Conservation (phyloP, 2,888 invertebrate genomes). For the Bedellia somnulentella region DNA sequence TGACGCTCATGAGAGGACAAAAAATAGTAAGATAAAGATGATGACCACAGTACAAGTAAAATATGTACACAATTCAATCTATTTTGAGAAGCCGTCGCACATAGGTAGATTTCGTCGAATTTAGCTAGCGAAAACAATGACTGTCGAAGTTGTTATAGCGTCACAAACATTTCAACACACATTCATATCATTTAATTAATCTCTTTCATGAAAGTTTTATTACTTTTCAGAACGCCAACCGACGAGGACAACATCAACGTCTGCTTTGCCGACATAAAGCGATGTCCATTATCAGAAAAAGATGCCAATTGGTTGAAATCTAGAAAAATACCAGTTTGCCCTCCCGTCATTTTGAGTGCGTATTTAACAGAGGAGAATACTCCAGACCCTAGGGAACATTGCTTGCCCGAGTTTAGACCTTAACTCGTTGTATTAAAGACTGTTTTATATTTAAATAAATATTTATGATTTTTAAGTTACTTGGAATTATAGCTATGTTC, state of each 20-base stretch:
- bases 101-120: too few relatives aligned
- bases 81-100: too few relatives aligned
- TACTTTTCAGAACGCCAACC: slow-evolving; percentile 65
- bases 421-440: too few relatives aligned
- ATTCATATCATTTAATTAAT: too few relatives aligned
- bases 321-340: slow-evolving; percentile 62
- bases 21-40: too few relatives aligned
- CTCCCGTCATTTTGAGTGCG: slow-evolving; percentile 65
- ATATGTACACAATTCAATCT: too few relatives aligned
- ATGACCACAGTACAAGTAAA: too few relatives aligned
- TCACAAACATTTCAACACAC: neutral
- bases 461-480: too few relatives aligned
- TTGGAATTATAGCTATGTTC: too few relatives aligned
- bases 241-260: slow-evolving; percentile 64
- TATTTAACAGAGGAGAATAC: slow-evolving; percentile 48
- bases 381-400: slow-evolving; percentile 28
- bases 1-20: too few relatives aligned
- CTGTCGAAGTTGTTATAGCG: slow-evolving; percentile 16
- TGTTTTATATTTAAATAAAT: too few relatives aligned
- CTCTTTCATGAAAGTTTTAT: too few relatives aligned
- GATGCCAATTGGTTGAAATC: slow-evolving; percentile 60
- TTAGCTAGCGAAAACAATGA: slow-evolving; percentile 65
- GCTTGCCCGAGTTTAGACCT: slow-evolving; percentile 30
- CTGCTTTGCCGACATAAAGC: slow-evolving; percentile 68
- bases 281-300: slow-evolving; percentile 40